phyloP scores from a whole-genome alignment of 2,797 vertebrate genomes.

The Poeciliopsis turneri region DNA sequence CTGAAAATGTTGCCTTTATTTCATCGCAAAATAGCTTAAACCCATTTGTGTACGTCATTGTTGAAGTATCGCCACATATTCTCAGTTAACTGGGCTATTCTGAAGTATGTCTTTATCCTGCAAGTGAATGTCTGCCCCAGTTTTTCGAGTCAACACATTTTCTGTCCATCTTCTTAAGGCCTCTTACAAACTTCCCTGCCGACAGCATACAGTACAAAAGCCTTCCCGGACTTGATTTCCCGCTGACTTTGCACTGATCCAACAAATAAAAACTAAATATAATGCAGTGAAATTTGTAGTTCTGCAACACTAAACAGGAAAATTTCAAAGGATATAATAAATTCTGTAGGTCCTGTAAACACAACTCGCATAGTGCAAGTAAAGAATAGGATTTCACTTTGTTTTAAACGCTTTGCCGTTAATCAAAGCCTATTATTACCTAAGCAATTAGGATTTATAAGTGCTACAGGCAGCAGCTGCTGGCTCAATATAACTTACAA shows the following conservation, averaged over 20 bases:
- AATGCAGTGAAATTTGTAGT: background rate
- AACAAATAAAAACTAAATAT: background rate
- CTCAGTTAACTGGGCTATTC: background rate
- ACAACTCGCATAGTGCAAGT: background rate
- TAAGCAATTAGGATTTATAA: background rate
- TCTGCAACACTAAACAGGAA: background rate
- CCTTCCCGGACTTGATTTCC: background rate
- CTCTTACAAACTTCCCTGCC: background rate
- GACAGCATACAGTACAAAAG: background rate
- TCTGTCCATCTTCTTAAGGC: background rate
- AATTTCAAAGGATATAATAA: background rate
- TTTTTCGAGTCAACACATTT: background rate
- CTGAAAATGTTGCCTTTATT: background rate
- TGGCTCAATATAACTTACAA: background rate
- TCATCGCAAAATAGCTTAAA: background rate
- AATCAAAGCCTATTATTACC: background rate
- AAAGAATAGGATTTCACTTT: background rate
- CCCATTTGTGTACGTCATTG: background rate
- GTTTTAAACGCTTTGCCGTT: background rate
- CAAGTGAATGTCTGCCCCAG: background rate
- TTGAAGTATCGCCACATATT: background rate
- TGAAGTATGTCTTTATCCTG: background rate
- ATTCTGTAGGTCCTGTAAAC: background rate
- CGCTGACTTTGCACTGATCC: background rate
- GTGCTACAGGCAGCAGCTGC: background rate